Evolutionary conservation across 1,140 invertebrate species (phyloP), one percentile per base, ranked within the genome.

Genomic region (Bombus confusus): DNA sequence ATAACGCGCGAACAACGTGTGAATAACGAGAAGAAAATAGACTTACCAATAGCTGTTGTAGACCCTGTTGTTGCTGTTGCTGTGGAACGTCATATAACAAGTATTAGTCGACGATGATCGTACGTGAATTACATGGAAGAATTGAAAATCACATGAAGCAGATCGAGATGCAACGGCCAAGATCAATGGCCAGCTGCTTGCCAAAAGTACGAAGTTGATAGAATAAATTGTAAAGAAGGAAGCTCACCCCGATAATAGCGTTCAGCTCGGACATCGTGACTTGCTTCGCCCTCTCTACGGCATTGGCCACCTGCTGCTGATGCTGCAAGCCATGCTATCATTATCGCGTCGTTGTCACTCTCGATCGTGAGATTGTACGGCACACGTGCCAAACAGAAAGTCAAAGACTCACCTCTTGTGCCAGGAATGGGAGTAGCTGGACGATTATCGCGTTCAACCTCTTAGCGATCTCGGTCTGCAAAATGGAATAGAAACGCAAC

Each of bases 191-290:
- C 76, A 34, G 47, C 68, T n/a, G 68, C n/a, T 80, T 85, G 83
- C 83, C 83, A 80, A 47, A 85, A 80, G 39, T 62, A 41, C 31
- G 28, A 85, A 80, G 64, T 80, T 83, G 77, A 89, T 80, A 59
- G 71, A 74, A 83, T 76, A 68, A 64, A 85, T 69, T 18, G 74
- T 57, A 68, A 77, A 78, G 89, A 96, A 62, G 57, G 81, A 84
- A 43, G 77, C 97, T 97, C 96, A 98, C 97, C 96, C 97, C 97
- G 92, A 98, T 98, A 92, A 98, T 98, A 89, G 97, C 97, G 95
- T 98, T 99, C 86, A 99, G 96, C 96, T 99, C 98, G 68, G 98
- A 97, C 97, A 99, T 98, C 87, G 98, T 99, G 88, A 99, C 98
- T 96, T 99, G 98, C 95, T 99, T 99, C 64, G 98, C 98, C 95